phyloP scores from a whole-genome alignment of 2,797 vertebrate genomes.

The Erithacus rubecula region DNA sequence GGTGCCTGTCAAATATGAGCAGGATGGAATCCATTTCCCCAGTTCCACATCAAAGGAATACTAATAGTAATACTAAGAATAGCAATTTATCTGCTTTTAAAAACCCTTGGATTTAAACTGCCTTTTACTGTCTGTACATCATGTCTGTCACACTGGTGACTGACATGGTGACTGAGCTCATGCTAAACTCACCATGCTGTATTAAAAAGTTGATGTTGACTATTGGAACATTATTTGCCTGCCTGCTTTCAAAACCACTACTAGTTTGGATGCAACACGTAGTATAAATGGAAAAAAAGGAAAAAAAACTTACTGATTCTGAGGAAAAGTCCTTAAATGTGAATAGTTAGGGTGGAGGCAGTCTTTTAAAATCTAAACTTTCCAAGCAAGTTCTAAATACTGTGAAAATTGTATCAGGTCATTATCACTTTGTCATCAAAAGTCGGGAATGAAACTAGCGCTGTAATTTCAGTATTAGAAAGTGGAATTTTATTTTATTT shows the following conservation, averaged over 20 bases:
- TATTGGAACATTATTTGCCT: neutral
- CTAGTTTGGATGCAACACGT: neutral
- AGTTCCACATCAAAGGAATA: neutral
- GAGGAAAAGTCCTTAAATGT: neutral
- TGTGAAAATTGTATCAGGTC: neutral
- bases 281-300: neutral
- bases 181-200: neutral
- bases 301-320: neutral
- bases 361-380: neutral
- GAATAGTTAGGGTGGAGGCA: neutral
- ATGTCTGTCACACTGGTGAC: neutral
- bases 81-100: neutral
- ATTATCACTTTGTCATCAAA: neutral
- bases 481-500: neutral
- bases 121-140: neutral
- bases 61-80: neutral
- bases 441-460: accelerated
- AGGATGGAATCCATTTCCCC: neutral
- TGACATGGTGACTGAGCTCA: too few species aligned
- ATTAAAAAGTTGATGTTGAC: neutral
- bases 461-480: neutral
- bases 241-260: neutral
- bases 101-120: neutral
- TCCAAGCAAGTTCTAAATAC: neutral
- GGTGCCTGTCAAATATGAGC: neutral